Base-by-base conservation (phyloP, 1,140 invertebrate genomes). In the Lysiphlebus fabarum region DNA sequence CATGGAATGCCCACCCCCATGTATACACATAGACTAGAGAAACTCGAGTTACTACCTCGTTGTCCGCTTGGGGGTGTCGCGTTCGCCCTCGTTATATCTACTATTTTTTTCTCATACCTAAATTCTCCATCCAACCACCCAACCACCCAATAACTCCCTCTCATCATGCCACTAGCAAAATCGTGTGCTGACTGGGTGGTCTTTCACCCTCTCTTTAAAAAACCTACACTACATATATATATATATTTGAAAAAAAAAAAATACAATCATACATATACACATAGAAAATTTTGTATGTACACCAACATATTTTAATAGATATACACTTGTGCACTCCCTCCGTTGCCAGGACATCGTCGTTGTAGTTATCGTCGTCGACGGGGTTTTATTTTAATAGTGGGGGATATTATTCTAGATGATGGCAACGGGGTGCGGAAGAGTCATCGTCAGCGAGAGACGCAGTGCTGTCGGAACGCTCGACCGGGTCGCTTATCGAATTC, bases 401-500 rank as follows among this genome's bases (percentile, higher is more conserved):
- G 40, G 53, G 55, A 14, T 40, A 44, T 33, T 44, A 37, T 45
- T 41, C 59, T 55, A 49, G 66, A 54, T 44, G 57, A 45, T 50
- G 48, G 26, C 65, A 59, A 62, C 63, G 70, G 73, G 72, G 73
- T 72, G 72, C 71, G 69, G 70, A 74, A 73, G 70, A 70, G 69
- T 62, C 71, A 67, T 65, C 69, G 66, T 65, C 63, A 67, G 56
- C 68, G 70, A 75, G 73, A 71, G 76, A 76, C 73, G 77, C 77
- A 78, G 77, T 79, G 74, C 74, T 70, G 72, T 77, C 76, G 76
- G 73, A 71, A 75, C 72, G 69, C 71, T 75, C 74, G 73, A 71
- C 68, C 67, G 69, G 67, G 69, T 67, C 65, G 70, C 65, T 73
- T 64, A 61, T 49, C 59, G 17, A 50, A 51, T 47, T 14, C 49